Base-by-base conservation (phyloP, 1,140 invertebrate species). In the Drosophila melanogaster region DNA sequence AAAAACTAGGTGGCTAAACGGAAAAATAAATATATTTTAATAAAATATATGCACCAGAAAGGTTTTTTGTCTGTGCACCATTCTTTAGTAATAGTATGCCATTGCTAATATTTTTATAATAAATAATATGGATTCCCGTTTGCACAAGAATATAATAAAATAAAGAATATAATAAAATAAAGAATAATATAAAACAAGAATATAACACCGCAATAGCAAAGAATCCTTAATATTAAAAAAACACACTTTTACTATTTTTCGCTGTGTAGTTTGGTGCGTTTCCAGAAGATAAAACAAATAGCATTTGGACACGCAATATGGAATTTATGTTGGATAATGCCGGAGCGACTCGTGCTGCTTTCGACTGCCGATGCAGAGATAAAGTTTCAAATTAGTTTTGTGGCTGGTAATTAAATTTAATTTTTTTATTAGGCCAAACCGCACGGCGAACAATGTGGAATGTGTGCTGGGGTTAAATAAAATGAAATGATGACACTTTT, bases 361-460 rank as follows among this genome's bases (percentile, higher is more conserved):
- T 64, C 62, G 66, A 60, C 55, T 78, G 64, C 81, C 77, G 79
- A 87, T 86, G 75, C 75, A 79, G 75, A 86, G 83, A 86, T 86
- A 87, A 87, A 86, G 75, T 86, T 77, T 87, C 75, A 86, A 86
- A 86, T 86, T 86, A 83, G 83, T 86, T 86, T 86, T 87, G 83
- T 76, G 83, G 84, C 79, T 86, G 71, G 83, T 87, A 86, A 86
- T 86, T 87, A 87, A 86, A 86, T 86, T 86, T 76, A 87, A 86
- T 86, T 86, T 86, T 87, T 87, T 78, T 86, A 81, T 86, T 86
- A 81, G 74, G 54, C 62, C 74, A 74, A 77, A 70, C 77, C 55
- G 35, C 70, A 49, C 49, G 55, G 19, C 11, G 40, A 55, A 61
- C 17, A 71, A 72, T 72, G 67, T 8, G 30, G 33, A 62, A 51